Conservation (phyloP, 2,113 vertebrate genomes). For the Clupea harengus region DNA sequence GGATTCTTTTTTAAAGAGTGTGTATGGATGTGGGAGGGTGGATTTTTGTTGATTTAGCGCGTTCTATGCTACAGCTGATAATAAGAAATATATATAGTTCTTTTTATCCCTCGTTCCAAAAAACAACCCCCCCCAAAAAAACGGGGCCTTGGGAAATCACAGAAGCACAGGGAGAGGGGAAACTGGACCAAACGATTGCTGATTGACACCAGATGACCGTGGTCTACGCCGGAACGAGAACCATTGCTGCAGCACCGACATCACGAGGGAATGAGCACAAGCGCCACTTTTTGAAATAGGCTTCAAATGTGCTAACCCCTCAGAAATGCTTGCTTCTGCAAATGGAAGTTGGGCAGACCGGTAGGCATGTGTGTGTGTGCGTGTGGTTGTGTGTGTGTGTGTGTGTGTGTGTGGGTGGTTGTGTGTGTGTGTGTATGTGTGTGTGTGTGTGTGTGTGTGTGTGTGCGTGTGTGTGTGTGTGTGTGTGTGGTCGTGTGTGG, state of each 20-base stretch:
- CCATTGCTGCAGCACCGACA: neutral
- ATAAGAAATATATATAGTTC: neutral
- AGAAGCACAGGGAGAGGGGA: neutral
- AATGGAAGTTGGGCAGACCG: neutral
- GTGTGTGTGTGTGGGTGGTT: too few species aligned
- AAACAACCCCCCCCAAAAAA: neutral
- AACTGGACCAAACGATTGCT: neutral
- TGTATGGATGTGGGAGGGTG: neutral
- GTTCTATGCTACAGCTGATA: neutral
- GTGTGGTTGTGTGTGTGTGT: neutral
- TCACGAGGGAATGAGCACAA: neutral
- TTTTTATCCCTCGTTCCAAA: neutral
- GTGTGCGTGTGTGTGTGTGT: too few species aligned
- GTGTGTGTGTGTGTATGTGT: too few species aligned
- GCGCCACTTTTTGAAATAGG: neutral
- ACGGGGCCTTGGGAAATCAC: neutral
- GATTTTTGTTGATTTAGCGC: slow-evolving; percentile 15
- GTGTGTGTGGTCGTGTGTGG: too few species aligned
- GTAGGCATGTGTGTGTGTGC: too few species aligned
- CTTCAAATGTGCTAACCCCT: slow-evolving; percentile 17
- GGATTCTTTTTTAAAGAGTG: neutral
- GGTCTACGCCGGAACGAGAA: neutral
- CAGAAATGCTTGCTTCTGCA: neutral
- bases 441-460: too few species aligned
- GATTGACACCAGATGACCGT: neutral